Conservation (phyloP, 2,113 vertebrate genomes). For the Stercorarius parasiticus region DNA sequence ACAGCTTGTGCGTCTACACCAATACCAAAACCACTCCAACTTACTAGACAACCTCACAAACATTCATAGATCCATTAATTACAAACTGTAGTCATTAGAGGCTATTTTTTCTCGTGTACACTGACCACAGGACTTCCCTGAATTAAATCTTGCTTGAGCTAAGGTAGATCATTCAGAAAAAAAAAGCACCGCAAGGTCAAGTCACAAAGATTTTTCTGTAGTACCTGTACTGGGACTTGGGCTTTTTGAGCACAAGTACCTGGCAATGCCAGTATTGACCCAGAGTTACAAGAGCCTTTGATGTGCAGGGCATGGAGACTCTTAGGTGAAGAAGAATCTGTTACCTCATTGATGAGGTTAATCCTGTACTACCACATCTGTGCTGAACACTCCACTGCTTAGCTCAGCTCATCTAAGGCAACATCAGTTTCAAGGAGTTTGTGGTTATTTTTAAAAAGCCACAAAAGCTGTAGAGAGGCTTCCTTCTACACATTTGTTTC, state of each 20-base stretch:
- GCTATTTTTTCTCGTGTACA: background rate
- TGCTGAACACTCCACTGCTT: background rate
- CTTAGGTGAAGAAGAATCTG: background rate
- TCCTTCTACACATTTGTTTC: background rate
- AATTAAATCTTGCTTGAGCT: background rate
- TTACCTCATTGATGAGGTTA: background rate
- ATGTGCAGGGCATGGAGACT: background rate
- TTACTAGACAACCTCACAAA: slow-evolving; percentile 5
- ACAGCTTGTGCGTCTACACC: background rate
- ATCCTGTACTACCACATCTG: background rate
- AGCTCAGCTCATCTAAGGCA: background rate
- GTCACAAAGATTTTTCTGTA: background rate
- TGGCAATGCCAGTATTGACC: background rate
- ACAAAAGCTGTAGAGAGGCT: background rate
- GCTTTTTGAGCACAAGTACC: background rate
- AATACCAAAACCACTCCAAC: background rate
- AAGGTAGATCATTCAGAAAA: background rate
- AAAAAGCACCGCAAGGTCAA: background rate
- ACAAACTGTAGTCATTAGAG: background rate
- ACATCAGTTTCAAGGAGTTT: background rate
- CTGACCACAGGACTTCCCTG: background rate
- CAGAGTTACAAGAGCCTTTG: background rate
- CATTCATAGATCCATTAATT: background rate
- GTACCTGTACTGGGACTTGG: background rate
- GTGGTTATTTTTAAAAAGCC: slow-evolving; percentile 26